phyloP scores from a whole-genome alignment of 2,113 vertebrate genomes.

The Grallaria varia region DNA sequence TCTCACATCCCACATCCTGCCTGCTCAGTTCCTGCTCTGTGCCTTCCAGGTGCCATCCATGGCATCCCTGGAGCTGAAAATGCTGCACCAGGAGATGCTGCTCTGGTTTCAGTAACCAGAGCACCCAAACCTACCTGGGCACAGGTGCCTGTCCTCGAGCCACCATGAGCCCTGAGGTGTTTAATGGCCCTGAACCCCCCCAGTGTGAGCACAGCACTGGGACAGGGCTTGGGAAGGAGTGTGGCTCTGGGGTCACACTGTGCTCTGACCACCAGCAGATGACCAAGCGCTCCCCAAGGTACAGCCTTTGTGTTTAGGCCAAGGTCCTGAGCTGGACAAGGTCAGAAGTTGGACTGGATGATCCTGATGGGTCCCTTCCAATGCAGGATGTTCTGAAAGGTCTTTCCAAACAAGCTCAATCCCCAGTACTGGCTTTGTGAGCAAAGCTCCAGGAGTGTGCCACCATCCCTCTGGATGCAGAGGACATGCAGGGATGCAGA shows the following conservation, averaged over 20 bases:
- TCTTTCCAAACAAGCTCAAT: background rate
- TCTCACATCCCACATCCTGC: background rate
- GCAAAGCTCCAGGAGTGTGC: background rate
- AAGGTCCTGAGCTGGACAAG: background rate
- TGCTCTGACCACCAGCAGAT: background rate
- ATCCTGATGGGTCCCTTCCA: background rate
- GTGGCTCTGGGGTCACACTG: background rate
- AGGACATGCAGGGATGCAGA: background rate
- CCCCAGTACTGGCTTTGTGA: accelerated
- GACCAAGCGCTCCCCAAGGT: background rate
- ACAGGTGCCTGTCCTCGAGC: background rate
- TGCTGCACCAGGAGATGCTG: accelerated
- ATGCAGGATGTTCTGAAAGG: background rate
- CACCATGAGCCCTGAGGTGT: background rate
- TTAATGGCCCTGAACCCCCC: background rate
- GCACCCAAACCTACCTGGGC: accelerated
- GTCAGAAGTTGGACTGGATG: background rate
- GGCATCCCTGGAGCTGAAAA: accelerated
- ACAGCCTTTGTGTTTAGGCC: accelerated
- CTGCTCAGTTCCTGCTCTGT: background rate
- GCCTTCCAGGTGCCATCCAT: background rate
- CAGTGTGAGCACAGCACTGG: accelerated
- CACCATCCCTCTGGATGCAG: accelerated
- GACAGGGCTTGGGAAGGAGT: accelerated
- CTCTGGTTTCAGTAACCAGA: background rate